Base-by-base conservation (phyloP, 2,797 vertebrate genomes). In the Spea hammondii region DNA sequence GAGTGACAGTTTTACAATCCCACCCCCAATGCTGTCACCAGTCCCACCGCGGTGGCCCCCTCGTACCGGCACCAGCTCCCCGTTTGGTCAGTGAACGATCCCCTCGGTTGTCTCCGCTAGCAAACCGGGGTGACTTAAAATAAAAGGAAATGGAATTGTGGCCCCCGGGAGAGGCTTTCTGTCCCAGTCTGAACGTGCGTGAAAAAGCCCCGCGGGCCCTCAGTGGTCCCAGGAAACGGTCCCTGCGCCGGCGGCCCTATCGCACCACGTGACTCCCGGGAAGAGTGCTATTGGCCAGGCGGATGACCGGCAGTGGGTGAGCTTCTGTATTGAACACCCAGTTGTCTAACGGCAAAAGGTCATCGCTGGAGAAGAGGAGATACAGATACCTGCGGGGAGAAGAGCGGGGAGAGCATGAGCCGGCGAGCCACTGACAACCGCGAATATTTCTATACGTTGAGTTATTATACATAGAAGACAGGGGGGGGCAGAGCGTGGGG, bases 321-420 rank as follows among this genome's bases (percentile, higher is more conserved):
- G 97, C 97, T 91, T 99, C 97, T 2, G 97, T 99, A 88, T 99
- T 99, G 88, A 99, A 98, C 80, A 99, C 97, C 97, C 97, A 99
- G 87, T 92, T 96, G 88, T 99, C 97, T 87, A 98, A 89, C 44
- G 97, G 96, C 89, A 99, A 90, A 85, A 99, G 94, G 87, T 98
- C 96, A 66, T 99, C 97, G 4, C 90, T 93, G 87, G 97, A 99
- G 93, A 99, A 99, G 79, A 99, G 89, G 88, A 99, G 93, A 88
- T 99, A 99, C 86, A 99, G 94, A 86, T 99, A 99, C 91, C 97
- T 99, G 87, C 77, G 77, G 83, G 80, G 7, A 13, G 8, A 70
- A 9, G 71, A 84, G 79, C 5, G 14, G 76, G 65, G 45, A 59
- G n/a, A 62, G 32, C 32, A 32, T 32, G 32, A 32, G 32, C 32